Conservation (phyloP, 2,113 vertebrate genomes). For the Microcebus jonahi region DNA sequence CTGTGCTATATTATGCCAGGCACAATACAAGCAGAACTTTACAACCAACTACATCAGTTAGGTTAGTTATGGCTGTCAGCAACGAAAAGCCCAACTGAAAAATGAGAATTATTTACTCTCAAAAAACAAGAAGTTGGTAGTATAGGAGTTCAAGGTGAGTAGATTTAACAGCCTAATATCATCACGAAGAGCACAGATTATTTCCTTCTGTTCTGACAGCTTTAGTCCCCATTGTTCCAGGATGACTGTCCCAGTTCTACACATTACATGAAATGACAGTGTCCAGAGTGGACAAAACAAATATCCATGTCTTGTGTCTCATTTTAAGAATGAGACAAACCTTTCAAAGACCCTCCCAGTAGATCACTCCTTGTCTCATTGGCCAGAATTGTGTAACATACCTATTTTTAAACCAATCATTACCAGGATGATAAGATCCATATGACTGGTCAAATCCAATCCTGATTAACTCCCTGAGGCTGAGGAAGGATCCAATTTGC, state of each 20-base stretch:
- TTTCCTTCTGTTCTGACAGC: neutral
- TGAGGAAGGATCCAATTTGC: neutral
- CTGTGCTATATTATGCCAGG: neutral
- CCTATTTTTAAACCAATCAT: neutral
- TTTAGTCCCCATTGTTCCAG: neutral
- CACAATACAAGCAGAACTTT: neutral
- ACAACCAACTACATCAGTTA: no score
- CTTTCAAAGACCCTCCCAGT: neutral
- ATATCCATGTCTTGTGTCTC: neutral
- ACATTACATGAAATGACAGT: neutral
- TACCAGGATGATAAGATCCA: neutral
- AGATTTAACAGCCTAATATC: neutral
- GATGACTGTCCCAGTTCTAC: no score
- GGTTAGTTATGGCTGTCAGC: neutral
- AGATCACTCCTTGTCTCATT: neutral
- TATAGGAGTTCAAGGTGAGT: neutral
- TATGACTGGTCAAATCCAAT: fast-evolving
- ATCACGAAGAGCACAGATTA: neutral
- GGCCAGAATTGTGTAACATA: neutral
- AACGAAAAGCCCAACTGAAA: neutral
- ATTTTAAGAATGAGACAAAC: neutral
- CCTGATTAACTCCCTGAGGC: neutral
- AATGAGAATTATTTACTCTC: neutral
- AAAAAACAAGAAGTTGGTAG: neutral
- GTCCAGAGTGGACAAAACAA: neutral